phyloP scores from a whole-genome alignment of 2,113 vertebrate species.

The Brachyhypopomus occidentalis region DNA sequence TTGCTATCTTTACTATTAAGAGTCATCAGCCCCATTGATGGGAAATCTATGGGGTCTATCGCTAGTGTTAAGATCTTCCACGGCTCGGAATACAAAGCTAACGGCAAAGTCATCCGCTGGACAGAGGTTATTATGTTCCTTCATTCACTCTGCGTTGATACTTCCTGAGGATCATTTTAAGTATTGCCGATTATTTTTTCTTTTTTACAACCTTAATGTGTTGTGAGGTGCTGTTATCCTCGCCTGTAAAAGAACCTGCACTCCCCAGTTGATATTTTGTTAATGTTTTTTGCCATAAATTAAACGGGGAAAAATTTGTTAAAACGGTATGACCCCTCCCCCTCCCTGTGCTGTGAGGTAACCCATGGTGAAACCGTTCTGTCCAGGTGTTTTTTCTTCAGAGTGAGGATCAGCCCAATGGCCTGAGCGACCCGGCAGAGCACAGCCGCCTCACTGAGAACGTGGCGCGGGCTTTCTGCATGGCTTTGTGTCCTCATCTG shows the following conservation, averaged over 20 bases:
- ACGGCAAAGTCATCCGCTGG: constrained; percentile 97
- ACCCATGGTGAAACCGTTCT: background rate
- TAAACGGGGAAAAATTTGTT: too few relatives aligned
- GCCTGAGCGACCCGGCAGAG: constrained; percentile 91
- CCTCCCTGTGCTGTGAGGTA: too few relatives aligned
- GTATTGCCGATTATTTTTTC: too few relatives aligned
- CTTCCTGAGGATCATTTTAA: background rate
- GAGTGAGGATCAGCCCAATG: constrained; percentile 88
- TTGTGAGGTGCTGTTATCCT: too few relatives aligned
- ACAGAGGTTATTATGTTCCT: constrained; percentile 82
- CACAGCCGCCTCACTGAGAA: constrained; percentile 95
- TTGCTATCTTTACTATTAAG: constrained; percentile 71
- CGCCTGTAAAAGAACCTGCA: too few relatives aligned
- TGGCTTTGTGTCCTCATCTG: constrained; percentile 92
- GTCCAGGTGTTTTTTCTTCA: constrained; percentile 93
- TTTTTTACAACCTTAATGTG: too few relatives aligned
- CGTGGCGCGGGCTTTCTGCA: constrained; percentile 92
- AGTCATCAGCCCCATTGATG: constrained; percentile 93
- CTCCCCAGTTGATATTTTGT: background rate
- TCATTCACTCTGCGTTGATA: background rate
- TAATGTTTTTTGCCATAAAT: too few relatives aligned
- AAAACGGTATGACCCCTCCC: too few relatives aligned
- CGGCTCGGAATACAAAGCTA: constrained; percentile 95
- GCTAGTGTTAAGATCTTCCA: constrained; percentile 98
- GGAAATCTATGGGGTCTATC: constrained; percentile 95